Evolutionary conservation across 2,888 invertebrate species (phyloP).

Genomic region (Monopis laevigella): DNA sequence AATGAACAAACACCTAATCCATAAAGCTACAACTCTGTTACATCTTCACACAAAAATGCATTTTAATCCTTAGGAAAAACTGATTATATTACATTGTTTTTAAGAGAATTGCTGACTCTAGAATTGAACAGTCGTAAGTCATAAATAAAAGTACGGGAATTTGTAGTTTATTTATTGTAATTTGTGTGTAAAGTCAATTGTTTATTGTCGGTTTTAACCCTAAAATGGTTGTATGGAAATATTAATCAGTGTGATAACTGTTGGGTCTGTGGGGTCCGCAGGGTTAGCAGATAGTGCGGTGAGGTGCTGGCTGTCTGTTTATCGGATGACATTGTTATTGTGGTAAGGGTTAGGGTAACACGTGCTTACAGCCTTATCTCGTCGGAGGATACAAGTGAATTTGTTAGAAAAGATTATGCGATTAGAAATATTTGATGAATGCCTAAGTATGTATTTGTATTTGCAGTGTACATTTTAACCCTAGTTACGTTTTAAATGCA

Average conservation of each 20-base stretch:
- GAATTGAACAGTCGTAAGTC: constrained; percentile 1
- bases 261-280: constrained; percentile 25
- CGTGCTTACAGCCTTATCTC: constrained; percentile 31
- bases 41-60: constrained; percentile 19
- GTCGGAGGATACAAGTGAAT: constrained; percentile 1
- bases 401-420: neutral
- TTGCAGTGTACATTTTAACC: too few relatives aligned
- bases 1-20: constrained; percentile 25
- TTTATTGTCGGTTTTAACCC: constrained; percentile 24
- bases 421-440: neutral
- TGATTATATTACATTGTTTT: neutral
- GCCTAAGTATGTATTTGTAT: neutral
- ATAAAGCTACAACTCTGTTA: constrained; percentile 3
- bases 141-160: neutral
- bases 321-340: constrained; percentile 28
- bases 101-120: neutral
- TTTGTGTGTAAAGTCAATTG: neutral
- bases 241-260: constrained; percentile 39
- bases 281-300: constrained; percentile 24
- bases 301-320: constrained; percentile 23
- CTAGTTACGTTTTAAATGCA: too few relatives aligned
- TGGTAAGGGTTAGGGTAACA: constrained; percentile 24
- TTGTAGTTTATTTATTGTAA: neutral
- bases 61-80: constrained; percentile 19
- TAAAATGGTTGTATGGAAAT: constrained; percentile 34